These are phyloP conservation scores for Eriosoma lanigerum DNA, from an alignment of 1,140 invertebrate genomes.

Conservation along the genomic window DNA sequence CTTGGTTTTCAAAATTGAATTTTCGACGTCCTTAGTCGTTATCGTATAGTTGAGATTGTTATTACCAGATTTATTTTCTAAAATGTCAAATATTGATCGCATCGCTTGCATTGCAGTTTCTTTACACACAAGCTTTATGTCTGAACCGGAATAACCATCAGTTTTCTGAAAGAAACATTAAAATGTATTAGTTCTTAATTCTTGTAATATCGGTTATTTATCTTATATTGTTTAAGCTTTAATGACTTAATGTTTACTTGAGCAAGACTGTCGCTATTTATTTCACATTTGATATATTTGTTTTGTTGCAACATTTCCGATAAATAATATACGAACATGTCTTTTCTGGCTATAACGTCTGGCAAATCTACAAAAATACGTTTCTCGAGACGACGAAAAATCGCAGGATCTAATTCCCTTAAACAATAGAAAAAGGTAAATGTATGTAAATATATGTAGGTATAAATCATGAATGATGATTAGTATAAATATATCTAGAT, in stretches of 20 bases:
- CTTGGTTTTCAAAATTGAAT: conserved; percentile 37
- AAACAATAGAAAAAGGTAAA: too few species aligned
- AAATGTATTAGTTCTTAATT: too few species aligned
- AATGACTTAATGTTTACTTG: conserved; percentile 53
- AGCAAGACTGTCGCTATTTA: conserved; percentile 65
- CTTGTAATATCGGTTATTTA: background rate
- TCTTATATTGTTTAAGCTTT: background rate
- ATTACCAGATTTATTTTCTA: conserved; percentile 52
- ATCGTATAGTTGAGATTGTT: background rate
- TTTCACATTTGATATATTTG: conserved; percentile 57
- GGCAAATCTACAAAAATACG: conserved; percentile 69
- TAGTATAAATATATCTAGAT: too few species aligned
- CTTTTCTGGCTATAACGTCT: conserved; percentile 50
- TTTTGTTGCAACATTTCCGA: conserved; percentile 56
- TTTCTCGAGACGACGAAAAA: conserved; percentile 86
- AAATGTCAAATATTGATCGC: conserved; percentile 56
- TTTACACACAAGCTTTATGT: conserved; percentile 85
- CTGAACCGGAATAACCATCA: conserved; percentile 81
- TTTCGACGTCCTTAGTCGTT: background rate
- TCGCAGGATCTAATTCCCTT: conserved; percentile 85
- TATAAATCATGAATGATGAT: too few species aligned
- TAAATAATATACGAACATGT: conserved; percentile 56
- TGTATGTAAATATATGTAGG: too few species aligned
- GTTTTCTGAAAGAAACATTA: conserved; percentile 65
- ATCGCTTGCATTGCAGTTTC: conserved; percentile 74